phyloP scores from a whole-genome alignment of 2,797 vertebrate genomes.

The Alca torda region DNA sequence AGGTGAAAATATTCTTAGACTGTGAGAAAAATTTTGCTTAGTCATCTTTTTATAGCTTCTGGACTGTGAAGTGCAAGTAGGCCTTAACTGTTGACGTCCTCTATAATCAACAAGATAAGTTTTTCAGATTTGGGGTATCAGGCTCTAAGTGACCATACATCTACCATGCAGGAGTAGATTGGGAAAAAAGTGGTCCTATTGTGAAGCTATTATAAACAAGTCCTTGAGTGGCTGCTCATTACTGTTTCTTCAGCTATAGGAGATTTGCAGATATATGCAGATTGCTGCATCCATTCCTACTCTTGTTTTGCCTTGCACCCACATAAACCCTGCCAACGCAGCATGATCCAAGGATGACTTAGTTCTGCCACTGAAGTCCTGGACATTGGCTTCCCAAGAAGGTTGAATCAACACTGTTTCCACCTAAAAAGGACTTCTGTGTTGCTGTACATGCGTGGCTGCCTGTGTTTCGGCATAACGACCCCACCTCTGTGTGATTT shows the following conservation, averaged over 20 bases:
- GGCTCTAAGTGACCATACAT: not conserved
- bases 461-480: not conserved
- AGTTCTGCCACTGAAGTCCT: not conserved
- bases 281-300: not conserved
- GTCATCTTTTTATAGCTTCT: not conserved
- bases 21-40: not conserved
- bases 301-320: not conserved
- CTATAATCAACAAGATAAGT: not conserved
- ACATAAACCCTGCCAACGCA: not conserved
- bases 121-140: not conserved
- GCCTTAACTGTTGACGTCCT: not conserved
- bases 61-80: not conserved
- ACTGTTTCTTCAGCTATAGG: not conserved
- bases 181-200: not conserved
- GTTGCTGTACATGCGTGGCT: not conserved
- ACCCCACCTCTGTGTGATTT: not conserved
- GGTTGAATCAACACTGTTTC: not conserved
- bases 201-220: not conserved
- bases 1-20: not conserved
- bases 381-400: not conserved
- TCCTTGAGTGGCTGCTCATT: not conserved
- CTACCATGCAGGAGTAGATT: not conserved
- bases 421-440: not conserved
- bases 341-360: not conserved
- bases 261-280: not conserved